phyloP scores from a whole-genome alignment of 2,113 vertebrate genomes.

The Syrrhaptes paradoxus region DNA sequence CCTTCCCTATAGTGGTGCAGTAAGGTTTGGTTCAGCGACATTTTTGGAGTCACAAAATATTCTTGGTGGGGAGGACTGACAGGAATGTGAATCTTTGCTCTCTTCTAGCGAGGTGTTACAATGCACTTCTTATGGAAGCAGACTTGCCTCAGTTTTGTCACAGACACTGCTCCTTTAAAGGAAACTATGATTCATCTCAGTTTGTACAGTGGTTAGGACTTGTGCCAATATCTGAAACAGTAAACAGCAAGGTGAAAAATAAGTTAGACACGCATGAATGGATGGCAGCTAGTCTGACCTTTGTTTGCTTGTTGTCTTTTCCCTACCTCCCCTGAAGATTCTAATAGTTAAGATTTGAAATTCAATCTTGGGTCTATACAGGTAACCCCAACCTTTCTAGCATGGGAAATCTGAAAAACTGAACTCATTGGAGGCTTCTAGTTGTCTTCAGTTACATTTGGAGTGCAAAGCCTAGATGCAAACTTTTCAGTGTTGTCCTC shows the following conservation, averaged over 20 bases:
- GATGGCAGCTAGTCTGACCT: background rate
- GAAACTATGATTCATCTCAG: background rate
- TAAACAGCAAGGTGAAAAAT: background rate
- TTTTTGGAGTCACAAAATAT: background rate
- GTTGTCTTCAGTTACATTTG: background rate
- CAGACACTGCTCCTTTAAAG: background rate
- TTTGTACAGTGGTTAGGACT: background rate
- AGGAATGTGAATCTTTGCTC: background rate
- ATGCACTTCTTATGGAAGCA: background rate
- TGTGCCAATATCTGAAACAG: background rate
- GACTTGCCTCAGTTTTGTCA: background rate
- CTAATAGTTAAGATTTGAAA: background rate
- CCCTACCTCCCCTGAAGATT: background rate
- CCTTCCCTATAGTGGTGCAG: background rate
- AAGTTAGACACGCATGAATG: background rate
- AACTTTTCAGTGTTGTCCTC: background rate
- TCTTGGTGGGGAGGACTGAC: background rate
- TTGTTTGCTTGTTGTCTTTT: background rate
- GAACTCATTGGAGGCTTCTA: background rate
- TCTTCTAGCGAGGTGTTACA: background rate
- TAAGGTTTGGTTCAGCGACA: background rate
- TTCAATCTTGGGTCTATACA: background rate
- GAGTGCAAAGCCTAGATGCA: background rate
- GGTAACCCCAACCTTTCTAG: background rate
- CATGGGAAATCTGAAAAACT: background rate